Evolutionary conservation across 2,888 invertebrate species (phyloP).

Genomic region (Zaprionus obscuricornis): DNA sequence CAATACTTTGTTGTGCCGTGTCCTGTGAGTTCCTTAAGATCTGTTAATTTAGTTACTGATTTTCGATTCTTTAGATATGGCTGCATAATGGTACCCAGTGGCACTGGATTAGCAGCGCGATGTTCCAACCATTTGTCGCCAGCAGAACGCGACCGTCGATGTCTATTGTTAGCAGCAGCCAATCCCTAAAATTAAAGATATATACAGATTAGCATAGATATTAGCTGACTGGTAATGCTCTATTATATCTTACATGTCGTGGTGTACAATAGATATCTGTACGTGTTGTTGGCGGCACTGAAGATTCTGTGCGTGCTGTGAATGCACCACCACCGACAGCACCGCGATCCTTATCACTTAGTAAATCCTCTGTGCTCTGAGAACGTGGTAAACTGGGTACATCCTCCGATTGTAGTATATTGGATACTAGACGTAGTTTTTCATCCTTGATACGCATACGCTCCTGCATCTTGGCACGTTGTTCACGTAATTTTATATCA

Average conservation of each 20-base stretch:
- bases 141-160: constrained; percentile 92
- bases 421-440: constrained; percentile 86
- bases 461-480: constrained; percentile 85
- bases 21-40: constrained; percentile 90
- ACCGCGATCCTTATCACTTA: constrained; percentile 64
- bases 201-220: background rate
- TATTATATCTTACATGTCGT: constrained; percentile 56
- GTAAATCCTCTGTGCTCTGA: constrained; percentile 78
- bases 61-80: constrained; percentile 92
- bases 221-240: too few species aligned
- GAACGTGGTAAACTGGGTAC: constrained; percentile 72
- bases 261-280: constrained; percentile 74
- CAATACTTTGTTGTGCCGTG: constrained; percentile 93
- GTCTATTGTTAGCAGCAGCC: constrained; percentile 88
- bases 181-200: constrained; percentile 84
- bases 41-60: constrained; percentile 92
- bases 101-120: constrained; percentile 90
- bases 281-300: constrained; percentile 58
- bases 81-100: constrained; percentile 94
- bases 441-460: constrained; percentile 86
- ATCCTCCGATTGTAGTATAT: constrained; percentile 85
- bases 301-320: constrained; percentile 59
- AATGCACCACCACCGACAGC: constrained; percentile 12
- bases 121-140: constrained; percentile 94
- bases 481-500: constrained; percentile 86